These are phyloP conservation scores for Pachypeltis micranthus DNA, from an alignment of 1,140 invertebrate species.

Conservation along the genomic window DNA sequence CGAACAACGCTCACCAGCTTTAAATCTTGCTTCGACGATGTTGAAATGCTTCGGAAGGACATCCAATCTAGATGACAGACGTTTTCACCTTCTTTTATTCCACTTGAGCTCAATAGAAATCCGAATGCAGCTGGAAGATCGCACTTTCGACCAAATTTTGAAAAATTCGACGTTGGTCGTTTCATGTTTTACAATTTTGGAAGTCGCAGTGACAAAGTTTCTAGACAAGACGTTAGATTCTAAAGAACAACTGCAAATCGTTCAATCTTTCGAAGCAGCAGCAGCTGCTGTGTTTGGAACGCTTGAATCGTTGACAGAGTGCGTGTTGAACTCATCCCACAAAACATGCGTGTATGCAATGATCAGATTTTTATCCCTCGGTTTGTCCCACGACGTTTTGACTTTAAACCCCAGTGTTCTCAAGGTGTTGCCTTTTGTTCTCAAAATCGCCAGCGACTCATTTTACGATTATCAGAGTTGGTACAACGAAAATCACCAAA, in stretches of 20 bases:
- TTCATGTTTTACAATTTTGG: slow-evolving; percentile 72
- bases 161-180: slow-evolving; percentile 61
- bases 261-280: slow-evolving; percentile 78
- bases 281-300: slow-evolving; percentile 69
- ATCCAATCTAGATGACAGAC: slow-evolving; percentile 60
- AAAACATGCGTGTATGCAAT: slow-evolving; percentile 70
- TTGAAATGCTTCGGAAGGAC: slow-evolving; percentile 63
- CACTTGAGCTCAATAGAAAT: slow-evolving; percentile 83
- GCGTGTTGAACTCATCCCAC: slow-evolving; percentile 30
- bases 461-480: slow-evolving; percentile 48
- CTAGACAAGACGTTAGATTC: slow-evolving; percentile 69
- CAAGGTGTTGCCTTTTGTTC: slow-evolving; percentile 60
- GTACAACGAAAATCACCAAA: slow-evolving; percentile 11
- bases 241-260: slow-evolving; percentile 68
- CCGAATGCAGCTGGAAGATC: slow-evolving; percentile 81
- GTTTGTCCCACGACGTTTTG: slow-evolving; percentile 81
- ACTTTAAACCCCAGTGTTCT: slow-evolving; percentile 73
- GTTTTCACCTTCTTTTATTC: slow-evolving; percentile 69
- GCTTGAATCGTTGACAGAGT: slow-evolving; percentile 38
- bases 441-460: slow-evolving; percentile 65
- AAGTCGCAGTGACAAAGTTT: slow-evolving; percentile 61
- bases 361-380: slow-evolving; percentile 69
- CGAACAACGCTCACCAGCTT: slow-evolving; percentile 72
- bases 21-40: slow-evolving; percentile 67
- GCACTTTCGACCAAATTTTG: slow-evolving; percentile 59